A percentile compares a stretch with the other conserved stretches of the same genome.
phyloP scores from a whole-genome alignment of 1,140 invertebrate species.

The Pseudomyrmex dendroicus region DNA sequence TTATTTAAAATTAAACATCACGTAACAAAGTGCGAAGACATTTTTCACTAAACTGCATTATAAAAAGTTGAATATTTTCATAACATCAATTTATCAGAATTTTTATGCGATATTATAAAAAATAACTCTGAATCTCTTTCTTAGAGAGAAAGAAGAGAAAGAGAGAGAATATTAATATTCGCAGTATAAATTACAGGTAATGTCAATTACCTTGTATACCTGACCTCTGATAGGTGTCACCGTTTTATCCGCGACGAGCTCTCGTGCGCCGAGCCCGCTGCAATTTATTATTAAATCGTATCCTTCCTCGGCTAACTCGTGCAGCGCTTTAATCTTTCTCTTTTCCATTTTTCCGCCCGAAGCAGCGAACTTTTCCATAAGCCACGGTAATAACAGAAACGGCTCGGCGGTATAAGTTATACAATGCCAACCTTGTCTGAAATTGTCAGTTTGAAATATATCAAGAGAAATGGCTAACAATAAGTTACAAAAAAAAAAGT shows the following conservation, averaged over 20 bases:
- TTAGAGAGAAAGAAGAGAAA: background rate
- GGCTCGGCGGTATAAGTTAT: constrained; percentile 88
- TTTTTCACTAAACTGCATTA: background rate
- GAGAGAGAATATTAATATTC: background rate
- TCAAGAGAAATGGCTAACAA: background rate
- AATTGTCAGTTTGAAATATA: constrained; percentile 62
- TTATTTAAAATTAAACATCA: background rate
- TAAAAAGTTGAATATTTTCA: background rate
- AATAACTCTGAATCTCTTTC: background rate
- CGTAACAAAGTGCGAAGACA: background rate
- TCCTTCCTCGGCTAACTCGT: constrained; percentile 83
- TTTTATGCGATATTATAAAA: too few relatives aligned
- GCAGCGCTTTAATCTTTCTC: constrained; percentile 85
- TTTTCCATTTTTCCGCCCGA: constrained; percentile 86
- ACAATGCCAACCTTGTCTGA: constrained; percentile 87
- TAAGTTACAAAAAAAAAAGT: background rate
- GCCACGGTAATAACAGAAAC: constrained; percentile 86
- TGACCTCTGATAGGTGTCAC: constrained; percentile 90
- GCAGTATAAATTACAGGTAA: constrained; percentile 14
- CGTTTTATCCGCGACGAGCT: constrained; percentile 86
- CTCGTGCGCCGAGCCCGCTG: constrained; percentile 87
- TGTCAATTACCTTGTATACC: constrained; percentile 86
- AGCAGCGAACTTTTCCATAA: constrained; percentile 86
- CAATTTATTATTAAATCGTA: constrained; percentile 92
- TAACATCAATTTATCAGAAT: too few relatives aligned